A percentile compares a stretch with the other conserved stretches of the same genome.
These are phyloP conservation scores for Melanotaenia maccullochi DNA, from an alignment of 2,797 vertebrate species.

Conservation along the genomic window DNA sequence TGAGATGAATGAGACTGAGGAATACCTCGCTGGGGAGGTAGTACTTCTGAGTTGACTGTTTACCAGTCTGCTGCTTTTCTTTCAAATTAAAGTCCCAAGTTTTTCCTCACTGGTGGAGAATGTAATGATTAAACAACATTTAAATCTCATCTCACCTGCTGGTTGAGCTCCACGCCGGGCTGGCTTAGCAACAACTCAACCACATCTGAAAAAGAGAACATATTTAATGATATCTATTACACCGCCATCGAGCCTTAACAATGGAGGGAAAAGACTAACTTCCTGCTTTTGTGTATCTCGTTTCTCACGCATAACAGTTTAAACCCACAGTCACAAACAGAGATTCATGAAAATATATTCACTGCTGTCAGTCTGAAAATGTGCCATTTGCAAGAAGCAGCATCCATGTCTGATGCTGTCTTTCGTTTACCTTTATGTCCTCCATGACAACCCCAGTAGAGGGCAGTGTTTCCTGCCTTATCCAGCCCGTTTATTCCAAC, in stretches of 20 bases:
- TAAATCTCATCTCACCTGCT: conserved; percentile 86
- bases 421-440: conserved; percentile 90
- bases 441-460: conserved; percentile 97
- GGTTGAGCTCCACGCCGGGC: conserved; percentile 92
- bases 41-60: background rate
- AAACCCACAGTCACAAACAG: background rate
- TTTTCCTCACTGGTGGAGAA: background rate
- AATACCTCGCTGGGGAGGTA: background rate
- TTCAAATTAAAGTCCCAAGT: background rate
- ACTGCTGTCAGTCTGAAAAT: background rate
- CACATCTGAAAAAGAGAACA: conserved; percentile 84
- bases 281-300: conserved; percentile 29
- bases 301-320: conserved; percentile 3
- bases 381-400: background rate
- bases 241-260: conserved; percentile 22
- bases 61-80: background rate
- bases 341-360: background rate
- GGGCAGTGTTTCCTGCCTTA: conserved; percentile 96
- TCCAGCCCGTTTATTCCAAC: conserved; percentile 97
- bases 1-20: background rate
- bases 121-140: background rate
- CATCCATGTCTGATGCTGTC: background rate
- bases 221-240: background rate
- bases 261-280: conserved; percentile 2
- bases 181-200: conserved; percentile 93